These are phyloP conservation scores for Pseudocheirus occidentalis DNA, from an alignment of 2,797 vertebrate genomes.

Conservation along the genomic window DNA sequence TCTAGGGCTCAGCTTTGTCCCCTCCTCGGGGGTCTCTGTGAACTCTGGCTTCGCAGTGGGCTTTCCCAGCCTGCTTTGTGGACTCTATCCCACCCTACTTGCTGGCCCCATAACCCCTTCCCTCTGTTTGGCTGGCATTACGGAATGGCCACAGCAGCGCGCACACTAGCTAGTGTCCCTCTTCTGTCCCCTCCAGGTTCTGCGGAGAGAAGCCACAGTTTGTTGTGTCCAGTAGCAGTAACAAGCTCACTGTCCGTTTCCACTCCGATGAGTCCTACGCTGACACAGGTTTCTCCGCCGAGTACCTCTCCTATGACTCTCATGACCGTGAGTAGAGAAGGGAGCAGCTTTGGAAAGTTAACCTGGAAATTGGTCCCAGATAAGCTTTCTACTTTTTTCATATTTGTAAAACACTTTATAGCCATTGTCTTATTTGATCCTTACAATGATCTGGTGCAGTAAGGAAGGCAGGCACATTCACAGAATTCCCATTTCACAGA, in stretches of 20 bases:
- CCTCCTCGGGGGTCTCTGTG: neutral
- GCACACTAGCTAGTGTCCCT: accelerated
- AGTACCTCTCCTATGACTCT: conserved; percentile 87
- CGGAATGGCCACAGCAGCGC: neutral
- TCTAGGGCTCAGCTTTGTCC: neutral
- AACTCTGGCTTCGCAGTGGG: neutral
- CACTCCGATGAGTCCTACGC: conserved; percentile 90
- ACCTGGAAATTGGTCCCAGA: accelerated
- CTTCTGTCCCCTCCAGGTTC: conserved; percentile 81
- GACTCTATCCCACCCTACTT: neutral
- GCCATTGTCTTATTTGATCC: neutral
- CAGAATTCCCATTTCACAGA: neutral
- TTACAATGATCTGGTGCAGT: neutral
- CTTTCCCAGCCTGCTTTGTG: neutral
- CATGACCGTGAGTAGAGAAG: conserved; percentile 89
- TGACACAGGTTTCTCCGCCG: conserved; percentile 90
- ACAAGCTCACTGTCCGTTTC: conserved; percentile 87
- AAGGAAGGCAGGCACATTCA: neutral
- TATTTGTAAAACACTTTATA: neutral
- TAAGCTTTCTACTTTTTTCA: accelerated
- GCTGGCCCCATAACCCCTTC: neutral
- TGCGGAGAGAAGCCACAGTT: conserved; percentile 87
- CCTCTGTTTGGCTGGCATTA: neutral
- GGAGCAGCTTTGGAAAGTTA: accelerated
- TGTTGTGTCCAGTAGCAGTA: conserved; percentile 85